Conservation (phyloP, 2,888 invertebrate species). For the Lingula anatina region DNA sequence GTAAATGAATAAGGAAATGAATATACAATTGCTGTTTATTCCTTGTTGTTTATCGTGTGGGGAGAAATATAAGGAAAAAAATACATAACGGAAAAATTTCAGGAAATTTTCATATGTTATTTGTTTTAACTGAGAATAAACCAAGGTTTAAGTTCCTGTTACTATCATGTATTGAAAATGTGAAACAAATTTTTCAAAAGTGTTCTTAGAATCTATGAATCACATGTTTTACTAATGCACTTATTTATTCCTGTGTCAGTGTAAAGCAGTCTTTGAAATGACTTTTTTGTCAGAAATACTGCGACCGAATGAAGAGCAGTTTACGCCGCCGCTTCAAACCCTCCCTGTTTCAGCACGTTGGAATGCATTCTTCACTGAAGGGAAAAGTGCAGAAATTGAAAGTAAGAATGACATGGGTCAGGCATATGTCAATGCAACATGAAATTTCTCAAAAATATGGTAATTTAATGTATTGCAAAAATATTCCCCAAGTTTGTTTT, state of each 20-base stretch:
- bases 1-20: too few species aligned
- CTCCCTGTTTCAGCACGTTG: constrained; percentile 92
- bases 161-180: too few species aligned
- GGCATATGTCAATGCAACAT: too few species aligned
- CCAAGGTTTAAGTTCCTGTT: too few species aligned
- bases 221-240: too few species aligned
- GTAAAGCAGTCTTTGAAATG: constrained; percentile 9
- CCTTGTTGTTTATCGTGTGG: not conserved
- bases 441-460: too few species aligned
- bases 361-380: constrained; percentile 86
- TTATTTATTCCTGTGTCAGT: not conserved
- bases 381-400: constrained; percentile 95
- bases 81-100: not conserved
- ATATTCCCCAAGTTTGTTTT: too few species aligned
- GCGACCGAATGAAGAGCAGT: constrained; percentile 55
- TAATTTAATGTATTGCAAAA: too few species aligned
- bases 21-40: not conserved
- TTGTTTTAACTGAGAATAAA: not conserved
- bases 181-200: too few species aligned
- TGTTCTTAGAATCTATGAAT: too few species aligned
- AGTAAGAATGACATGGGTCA: constrained; percentile 55
- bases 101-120: not conserved
- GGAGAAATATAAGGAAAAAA: not conserved
- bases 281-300: constrained; percentile 73
- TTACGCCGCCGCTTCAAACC: constrained; percentile 66